Conservation (phyloP, 2,888 invertebrate genomes). For the Caenorhabditis panamensis region DNA sequence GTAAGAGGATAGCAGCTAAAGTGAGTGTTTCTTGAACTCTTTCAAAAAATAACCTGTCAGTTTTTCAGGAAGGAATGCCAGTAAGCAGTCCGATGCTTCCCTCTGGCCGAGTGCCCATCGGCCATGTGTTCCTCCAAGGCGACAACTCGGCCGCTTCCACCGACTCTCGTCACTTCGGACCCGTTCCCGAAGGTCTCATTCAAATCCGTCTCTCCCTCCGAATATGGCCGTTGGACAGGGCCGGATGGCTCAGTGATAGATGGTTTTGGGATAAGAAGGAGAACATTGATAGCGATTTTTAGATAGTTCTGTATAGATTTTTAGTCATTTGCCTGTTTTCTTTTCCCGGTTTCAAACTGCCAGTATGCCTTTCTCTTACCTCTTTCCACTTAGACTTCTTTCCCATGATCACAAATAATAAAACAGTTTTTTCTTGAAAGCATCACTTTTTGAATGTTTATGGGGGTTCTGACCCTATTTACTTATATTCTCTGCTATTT, state of each 20-base stretch:
- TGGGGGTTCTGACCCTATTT: too few species aligned
- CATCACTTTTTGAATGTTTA: too few species aligned
- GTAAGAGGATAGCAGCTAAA: constrained; percentile 71
- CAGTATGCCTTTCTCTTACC: neutral
- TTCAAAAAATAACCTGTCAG: neutral
- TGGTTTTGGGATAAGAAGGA: constrained; percentile 67
- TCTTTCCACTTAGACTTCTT: too few species aligned
- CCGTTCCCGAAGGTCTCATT: constrained; percentile 77
- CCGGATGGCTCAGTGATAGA: constrained; percentile 63
- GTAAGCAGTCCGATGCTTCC: constrained; percentile 61
- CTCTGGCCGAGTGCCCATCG: constrained; percentile 70
- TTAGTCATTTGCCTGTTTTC: neutral
- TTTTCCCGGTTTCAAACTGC: neutral
- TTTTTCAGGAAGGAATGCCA: constrained; percentile 61
- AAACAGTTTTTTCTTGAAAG: too few species aligned
- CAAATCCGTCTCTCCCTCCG: constrained; percentile 73
- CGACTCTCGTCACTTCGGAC: constrained; percentile 78
- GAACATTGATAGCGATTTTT: neutral
- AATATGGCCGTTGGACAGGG: constrained; percentile 75
- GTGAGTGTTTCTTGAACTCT: constrained; percentile 38
- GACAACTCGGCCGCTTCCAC: constrained; percentile 73
- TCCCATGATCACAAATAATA: too few species aligned
- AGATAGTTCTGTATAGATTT: constrained; percentile 3
- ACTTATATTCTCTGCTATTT: too few species aligned
- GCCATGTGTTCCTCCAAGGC: constrained; percentile 76